Conservation (phyloP, 1,140 invertebrate genomes). For the Glomeris maerens region DNA sequence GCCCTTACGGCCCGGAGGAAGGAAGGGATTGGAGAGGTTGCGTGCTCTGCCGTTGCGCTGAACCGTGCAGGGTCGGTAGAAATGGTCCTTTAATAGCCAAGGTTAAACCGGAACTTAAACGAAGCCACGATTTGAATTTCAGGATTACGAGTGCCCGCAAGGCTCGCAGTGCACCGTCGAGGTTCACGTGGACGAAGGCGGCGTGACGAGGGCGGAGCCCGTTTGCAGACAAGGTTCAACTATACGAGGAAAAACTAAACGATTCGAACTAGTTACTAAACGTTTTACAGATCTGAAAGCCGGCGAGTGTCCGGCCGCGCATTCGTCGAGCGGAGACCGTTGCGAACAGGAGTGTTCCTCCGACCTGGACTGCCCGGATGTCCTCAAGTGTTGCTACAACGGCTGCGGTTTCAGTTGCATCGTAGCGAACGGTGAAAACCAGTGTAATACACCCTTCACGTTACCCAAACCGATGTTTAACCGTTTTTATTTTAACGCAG, state of each 20-base stretch:
- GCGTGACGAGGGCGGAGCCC: constrained; percentile 17
- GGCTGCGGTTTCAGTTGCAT: constrained; percentile 60
- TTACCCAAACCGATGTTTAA: too few species aligned
- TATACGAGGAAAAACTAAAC: neutral
- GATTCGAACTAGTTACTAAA: neutral
- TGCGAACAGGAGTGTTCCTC: constrained; percentile 56
- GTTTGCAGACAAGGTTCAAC: constrained; percentile 14
- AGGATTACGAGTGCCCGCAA: constrained; percentile 40
- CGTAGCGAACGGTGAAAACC: constrained; percentile 38
- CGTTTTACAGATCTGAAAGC: constrained; percentile 35
- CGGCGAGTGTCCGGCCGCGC: constrained; percentile 48
- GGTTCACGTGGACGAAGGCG: constrained; percentile 31
- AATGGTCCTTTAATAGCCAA: neutral
- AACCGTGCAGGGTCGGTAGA: constrained; percentile 47
- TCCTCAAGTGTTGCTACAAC: constrained; percentile 63
- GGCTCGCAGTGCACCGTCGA: constrained; percentile 51
- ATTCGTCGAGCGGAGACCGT: neutral
- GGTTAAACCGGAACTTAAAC: neutral
- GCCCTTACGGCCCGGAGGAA: constrained; percentile 60
- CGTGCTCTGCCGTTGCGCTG: constrained; percentile 54
- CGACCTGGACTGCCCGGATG: constrained; percentile 65
- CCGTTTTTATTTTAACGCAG: too few species aligned
- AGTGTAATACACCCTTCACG: too few species aligned
- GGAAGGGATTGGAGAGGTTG: constrained; percentile 47
- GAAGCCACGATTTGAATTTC: neutral